Conservation (phyloP, 2,797 vertebrate species). For the Sternotherus odoratus region DNA sequence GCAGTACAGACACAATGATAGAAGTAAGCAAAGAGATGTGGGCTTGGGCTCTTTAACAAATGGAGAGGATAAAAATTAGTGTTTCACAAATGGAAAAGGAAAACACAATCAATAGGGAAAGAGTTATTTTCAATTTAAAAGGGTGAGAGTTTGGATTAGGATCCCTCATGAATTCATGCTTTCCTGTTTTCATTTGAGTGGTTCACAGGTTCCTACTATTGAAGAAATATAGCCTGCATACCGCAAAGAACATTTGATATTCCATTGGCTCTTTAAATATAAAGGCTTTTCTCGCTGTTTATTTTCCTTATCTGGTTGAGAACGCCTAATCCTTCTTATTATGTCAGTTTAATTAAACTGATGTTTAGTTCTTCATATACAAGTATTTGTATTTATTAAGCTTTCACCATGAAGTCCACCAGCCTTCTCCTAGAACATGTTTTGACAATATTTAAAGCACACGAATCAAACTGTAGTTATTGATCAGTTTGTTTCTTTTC, state of each 20-base stretch:
- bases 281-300: slow-evolving; percentile 47
- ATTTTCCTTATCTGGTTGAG: slow-evolving; percentile 45
- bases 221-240: slow-evolving; percentile 55
- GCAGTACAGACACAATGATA: slow-evolving; percentile 50
- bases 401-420: slow-evolving; percentile 47
- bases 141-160: slow-evolving; percentile 16
- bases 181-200: slow-evolving; percentile 68
- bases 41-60: slow-evolving; percentile 46
- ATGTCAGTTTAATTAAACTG: slow-evolving; percentile 32
- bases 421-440: slow-evolving; percentile 44
- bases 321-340: slow-evolving; percentile 40
- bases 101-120: slow-evolving; percentile 59
- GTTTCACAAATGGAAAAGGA: slow-evolving; percentile 62
- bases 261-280: slow-evolving; percentile 45
- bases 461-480: slow-evolving; percentile 47
- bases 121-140: slow-evolving; percentile 68
- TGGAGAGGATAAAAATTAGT: slow-evolving; percentile 41
- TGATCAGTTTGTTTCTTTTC: slow-evolving; percentile 65
- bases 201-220: slow-evolving; percentile 49
- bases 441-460: slow-evolving; percentile 65
- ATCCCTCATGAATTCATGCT: slow-evolving; percentile 48
- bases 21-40: slow-evolving; percentile 58
- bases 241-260: slow-evolving; percentile 59
- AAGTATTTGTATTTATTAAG: slow-evolving; percentile 51
- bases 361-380: background rate